Conservation (phyloP, 1,140 invertebrate species). For the Teleogryllus occipitalis region DNA sequence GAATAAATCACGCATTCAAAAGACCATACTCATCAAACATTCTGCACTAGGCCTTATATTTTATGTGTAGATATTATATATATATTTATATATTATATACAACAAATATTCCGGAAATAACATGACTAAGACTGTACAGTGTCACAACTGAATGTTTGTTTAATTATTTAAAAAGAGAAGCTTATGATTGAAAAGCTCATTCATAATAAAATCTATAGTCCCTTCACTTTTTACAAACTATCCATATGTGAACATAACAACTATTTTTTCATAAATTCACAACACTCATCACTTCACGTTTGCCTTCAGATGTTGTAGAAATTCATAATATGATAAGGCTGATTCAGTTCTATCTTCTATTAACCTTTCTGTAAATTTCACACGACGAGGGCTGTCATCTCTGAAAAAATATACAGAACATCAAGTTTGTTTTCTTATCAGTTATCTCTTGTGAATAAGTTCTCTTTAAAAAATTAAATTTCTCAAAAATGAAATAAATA, state of each 20-base stretch:
- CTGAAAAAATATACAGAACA: slow-evolving; percentile 40
- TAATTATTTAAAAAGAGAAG: slow-evolving; percentile 1
- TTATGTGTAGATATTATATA: background rate
- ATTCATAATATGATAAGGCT: slow-evolving; percentile 94
- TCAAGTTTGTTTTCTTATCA: too few relatives aligned
- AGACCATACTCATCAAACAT: background rate
- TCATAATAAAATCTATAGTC: background rate
- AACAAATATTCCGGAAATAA: background rate
- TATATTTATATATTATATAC: slow-evolving; percentile 6
- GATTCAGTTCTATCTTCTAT: slow-evolving; percentile 92
- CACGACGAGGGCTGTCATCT: slow-evolving; percentile 78
- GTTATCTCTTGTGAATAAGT: too few relatives aligned
- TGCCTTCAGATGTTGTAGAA: slow-evolving; percentile 89
- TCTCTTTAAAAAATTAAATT: too few relatives aligned
- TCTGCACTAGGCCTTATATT: background rate
- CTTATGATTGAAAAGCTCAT: background rate
- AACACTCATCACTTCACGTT: slow-evolving; percentile 63
- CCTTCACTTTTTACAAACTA: slow-evolving; percentile 2
- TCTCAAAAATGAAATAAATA: background rate
- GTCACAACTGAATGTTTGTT: background rate
- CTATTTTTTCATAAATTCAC: background rate
- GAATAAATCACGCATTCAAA: background rate
- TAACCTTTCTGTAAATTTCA: slow-evolving; percentile 77
- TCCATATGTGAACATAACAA: background rate
- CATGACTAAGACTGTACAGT: background rate